Evolutionary conservation across 2,113 vertebrate species (phyloP).

Genomic region (Cranoglanis bouderius): DNA sequence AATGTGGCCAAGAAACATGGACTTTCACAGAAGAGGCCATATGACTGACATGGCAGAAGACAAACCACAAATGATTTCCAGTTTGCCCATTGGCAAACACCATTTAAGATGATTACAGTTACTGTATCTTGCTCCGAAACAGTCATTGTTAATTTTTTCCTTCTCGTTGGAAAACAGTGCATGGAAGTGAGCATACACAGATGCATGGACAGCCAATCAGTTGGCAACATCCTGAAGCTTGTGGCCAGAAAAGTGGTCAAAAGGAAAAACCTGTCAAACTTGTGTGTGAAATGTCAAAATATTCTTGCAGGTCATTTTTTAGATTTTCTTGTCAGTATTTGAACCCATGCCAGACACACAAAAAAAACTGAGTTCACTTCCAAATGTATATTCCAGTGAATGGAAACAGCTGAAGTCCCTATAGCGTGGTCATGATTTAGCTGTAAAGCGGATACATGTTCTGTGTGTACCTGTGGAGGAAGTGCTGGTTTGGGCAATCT

Average conservation of each 20-base stretch:
- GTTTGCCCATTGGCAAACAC: background rate
- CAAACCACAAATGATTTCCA: background rate
- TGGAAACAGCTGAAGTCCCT: background rate
- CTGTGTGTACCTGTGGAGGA: conserved; percentile 84
- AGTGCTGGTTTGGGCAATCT: conserved; percentile 89
- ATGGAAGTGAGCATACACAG: background rate
- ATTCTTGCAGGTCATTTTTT: background rate
- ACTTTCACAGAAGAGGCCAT: background rate
- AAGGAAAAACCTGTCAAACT: background rate
- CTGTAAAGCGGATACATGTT: background rate
- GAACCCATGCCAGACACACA: background rate
- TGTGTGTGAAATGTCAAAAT: background rate
- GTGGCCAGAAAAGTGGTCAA: background rate
- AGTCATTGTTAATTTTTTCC: background rate
- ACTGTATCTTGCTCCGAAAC: background rate
- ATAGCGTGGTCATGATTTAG: background rate
- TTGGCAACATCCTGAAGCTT: background rate
- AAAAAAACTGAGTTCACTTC: background rate
- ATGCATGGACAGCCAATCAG: background rate
- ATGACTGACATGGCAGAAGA: background rate
- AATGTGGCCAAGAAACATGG: background rate
- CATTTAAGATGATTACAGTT: background rate
- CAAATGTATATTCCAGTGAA: background rate
- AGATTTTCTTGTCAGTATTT: background rate
- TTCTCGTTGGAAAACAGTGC: background rate